These are phyloP conservation scores for Poecilus cupreus DNA, from an alignment of 2,888 invertebrate species.

Conservation along the genomic window DNA sequence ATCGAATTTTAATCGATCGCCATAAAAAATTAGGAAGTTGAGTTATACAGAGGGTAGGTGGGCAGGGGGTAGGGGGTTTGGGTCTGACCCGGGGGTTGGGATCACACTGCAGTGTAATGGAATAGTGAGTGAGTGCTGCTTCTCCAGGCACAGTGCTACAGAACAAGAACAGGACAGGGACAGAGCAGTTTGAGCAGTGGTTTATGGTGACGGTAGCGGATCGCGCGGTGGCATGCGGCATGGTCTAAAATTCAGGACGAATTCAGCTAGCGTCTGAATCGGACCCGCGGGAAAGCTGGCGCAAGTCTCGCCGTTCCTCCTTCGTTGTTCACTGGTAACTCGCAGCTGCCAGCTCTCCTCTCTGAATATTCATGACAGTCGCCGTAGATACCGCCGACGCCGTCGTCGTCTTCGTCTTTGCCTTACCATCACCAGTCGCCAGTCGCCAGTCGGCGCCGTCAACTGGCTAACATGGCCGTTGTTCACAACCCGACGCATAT, in stretches of 20 bases:
- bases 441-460: slow-evolving; percentile 12
- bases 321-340: too few relatives aligned
- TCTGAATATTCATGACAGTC: slow-evolving; percentile 56
- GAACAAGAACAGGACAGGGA: neutral
- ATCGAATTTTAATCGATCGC: slow-evolving; percentile 54
- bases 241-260: slow-evolving; percentile 39
- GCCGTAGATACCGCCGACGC: slow-evolving; percentile 33
- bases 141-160: neutral
- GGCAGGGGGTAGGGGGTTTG: neutral
- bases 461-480: slow-evolving; percentile 5
- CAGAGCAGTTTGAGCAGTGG: slow-evolving; percentile 4
- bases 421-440: neutral
- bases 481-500: neutral
- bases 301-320: slow-evolving; percentile 32
- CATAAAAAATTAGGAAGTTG: slow-evolving; percentile 50
- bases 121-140: neutral
- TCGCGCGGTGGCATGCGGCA: neutral
- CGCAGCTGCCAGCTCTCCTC: slow-evolving; percentile 38
- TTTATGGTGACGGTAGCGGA: neutral
- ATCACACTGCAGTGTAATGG: neutral
- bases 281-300: slow-evolving; percentile 56
- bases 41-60: slow-evolving; percentile 1
- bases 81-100: neutral
- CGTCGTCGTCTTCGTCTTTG: slow-evolving; percentile 28
- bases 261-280: slow-evolving; percentile 54